Percentiles rank a stretch among this genome's conserved stretches.
phyloP scores from a whole-genome alignment of 2,888 invertebrate genomes.

The Microctonus aethiopoides region DNA sequence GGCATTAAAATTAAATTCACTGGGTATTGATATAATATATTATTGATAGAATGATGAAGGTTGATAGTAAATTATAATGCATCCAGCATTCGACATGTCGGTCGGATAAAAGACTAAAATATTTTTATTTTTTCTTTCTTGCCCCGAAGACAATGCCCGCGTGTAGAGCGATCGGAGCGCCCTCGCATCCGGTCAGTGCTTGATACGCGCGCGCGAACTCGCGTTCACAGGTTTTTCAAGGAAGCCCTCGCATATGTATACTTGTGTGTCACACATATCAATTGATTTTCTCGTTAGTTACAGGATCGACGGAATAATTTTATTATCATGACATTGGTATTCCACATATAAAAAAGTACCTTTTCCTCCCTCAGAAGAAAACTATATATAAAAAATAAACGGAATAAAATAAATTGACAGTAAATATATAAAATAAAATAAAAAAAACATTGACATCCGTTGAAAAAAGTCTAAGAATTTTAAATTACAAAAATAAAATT shows the following conservation, averaged over 20 bases:
- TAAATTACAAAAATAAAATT: neutral
- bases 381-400: neutral
- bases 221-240: slow-evolving; percentile 54
- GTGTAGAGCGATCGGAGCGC: slow-evolving; percentile 46
- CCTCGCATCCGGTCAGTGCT: slow-evolving; percentile 59
- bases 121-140: slow-evolving; percentile 19
- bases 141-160: slow-evolving; percentile 56
- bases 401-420: neutral
- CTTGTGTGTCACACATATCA: slow-evolving; percentile 59
- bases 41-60: neutral
- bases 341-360: neutral
- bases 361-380: neutral
- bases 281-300: slow-evolving; percentile 54
- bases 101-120: slow-evolving; percentile 59
- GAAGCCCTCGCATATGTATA: slow-evolving; percentile 55
- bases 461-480: neutral
- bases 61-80: slow-evolving; percentile 60
- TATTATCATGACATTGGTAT: neutral
- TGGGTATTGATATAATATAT: neutral
- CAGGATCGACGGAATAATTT: slow-evolving; percentile 25
- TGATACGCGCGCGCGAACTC: slow-evolving; percentile 5
- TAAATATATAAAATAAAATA: too few species aligned
- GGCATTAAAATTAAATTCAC: neutral
- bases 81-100: slow-evolving; percentile 62
- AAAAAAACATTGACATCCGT: neutral